Conservation (phyloP, 92 coral and sea anemone species). For the Anthopleura xanthogrammica region DNA sequence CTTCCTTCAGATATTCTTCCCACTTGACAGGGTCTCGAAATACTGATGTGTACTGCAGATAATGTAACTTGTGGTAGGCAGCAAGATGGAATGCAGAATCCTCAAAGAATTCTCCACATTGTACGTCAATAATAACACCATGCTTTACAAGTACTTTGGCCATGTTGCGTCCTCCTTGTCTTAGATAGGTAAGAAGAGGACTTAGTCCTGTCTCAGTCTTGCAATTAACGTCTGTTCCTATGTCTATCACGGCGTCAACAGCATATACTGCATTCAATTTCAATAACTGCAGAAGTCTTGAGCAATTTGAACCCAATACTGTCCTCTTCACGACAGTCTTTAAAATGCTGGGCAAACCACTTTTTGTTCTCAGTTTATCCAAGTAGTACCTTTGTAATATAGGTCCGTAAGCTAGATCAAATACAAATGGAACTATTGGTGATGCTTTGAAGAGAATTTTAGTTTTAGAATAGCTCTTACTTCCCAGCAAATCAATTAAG, state of each 20-base stretch:
- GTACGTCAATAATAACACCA: constrained; percentile 27
- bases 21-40: constrained; percentile 4
- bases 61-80: constrained; percentile 41
- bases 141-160: constrained; percentile 49
- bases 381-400: too few relatives aligned
- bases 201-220: constrained; percentile 23
- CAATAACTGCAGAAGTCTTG: neutral
- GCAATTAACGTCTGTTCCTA: constrained; percentile 32
- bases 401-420: too few relatives aligned
- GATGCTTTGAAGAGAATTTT: too few relatives aligned
- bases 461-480: too few relatives aligned
- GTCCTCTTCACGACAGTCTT: neutral
- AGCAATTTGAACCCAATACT: neutral
- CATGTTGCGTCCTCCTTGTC: constrained; percentile 46
- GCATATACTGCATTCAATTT: neutral
- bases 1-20: constrained; percentile 2
- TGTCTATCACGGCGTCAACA: neutral
- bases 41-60: constrained; percentile 29
- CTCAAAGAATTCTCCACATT: constrained; percentile 46
- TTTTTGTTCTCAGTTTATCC: too few relatives aligned
- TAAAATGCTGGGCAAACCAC: neutral
- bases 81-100: constrained; percentile 66
- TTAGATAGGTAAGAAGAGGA: constrained; percentile 45
- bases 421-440: too few relatives aligned
- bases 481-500: too few relatives aligned